Evolutionary conservation across 1,140 invertebrate genomes (phyloP).

Genomic region (Thaumetopoea pityocampa): DNA sequence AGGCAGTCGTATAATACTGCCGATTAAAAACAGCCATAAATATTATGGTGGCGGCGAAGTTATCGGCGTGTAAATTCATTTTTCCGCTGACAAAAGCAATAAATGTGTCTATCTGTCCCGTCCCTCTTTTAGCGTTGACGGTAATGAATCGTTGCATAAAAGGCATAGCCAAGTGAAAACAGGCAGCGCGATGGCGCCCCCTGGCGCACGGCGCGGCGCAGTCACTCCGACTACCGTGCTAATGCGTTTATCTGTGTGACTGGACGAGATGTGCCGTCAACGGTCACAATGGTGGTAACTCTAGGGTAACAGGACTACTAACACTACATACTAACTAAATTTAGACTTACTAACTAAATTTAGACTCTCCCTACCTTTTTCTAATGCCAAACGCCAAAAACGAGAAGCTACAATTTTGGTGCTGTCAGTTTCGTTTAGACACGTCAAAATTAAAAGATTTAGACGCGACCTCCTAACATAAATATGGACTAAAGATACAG

Average conservation of each 20-base stretch:
- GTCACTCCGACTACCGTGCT: constrained; percentile 23
- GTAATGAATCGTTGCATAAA: constrained; percentile 73
- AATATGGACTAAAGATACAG: too few relatives aligned
- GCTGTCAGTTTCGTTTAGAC: too few relatives aligned
- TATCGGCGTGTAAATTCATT: constrained; percentile 66
- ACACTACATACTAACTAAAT: too few relatives aligned
- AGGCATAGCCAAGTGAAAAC: constrained; percentile 72
- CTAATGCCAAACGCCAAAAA: too few relatives aligned
- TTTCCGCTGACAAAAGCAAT: constrained; percentile 74
- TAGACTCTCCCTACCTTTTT: too few relatives aligned
- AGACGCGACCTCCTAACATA: too few relatives aligned
- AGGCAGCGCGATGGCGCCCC: constrained; percentile 32
- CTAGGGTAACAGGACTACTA: too few relatives aligned
- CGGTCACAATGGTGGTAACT: constrained; percentile 23
- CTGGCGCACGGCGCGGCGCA: constrained; percentile 13
- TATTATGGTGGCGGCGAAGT: constrained; percentile 18
- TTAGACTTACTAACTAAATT: too few relatives aligned
- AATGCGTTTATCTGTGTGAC: constrained; percentile 51
- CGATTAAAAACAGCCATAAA: constrained; percentile 13
- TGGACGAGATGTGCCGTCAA: constrained; percentile 42
- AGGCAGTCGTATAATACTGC: too few relatives aligned
- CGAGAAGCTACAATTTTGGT: too few relatives aligned
- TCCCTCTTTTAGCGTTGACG: constrained; percentile 42
- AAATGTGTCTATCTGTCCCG: constrained; percentile 66
- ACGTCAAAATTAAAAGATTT: too few relatives aligned